Percentiles rank a stretch among this genome's conserved stretches.
Conservation (phyloP, 2,113 vertebrate genomes). For the Oreochromis tanganicae region DNA sequence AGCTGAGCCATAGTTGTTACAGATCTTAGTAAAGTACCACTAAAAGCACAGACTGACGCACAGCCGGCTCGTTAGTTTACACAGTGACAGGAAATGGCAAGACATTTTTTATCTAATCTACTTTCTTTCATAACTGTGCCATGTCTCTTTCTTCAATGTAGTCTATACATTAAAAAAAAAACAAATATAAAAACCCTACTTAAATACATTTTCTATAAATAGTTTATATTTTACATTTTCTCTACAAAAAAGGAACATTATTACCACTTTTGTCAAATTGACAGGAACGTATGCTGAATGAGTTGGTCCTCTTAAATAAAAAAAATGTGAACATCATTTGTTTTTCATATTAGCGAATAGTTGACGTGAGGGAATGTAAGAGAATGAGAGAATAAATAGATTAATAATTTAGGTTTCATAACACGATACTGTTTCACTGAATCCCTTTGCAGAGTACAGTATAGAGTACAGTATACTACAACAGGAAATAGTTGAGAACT, state of each 20-base stretch:
- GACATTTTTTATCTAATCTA: background rate
- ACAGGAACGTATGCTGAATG: background rate
- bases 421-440: background rate
- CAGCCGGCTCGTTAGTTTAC: background rate
- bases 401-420: background rate
- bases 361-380: background rate
- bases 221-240: conserved; percentile 16
- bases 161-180: background rate
- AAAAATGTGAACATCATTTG: background rate
- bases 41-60: background rate
- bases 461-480: background rate
- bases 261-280: background rate
- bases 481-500: background rate
- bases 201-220: conserved; percentile 45
- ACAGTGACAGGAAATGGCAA: background rate
- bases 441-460: background rate
- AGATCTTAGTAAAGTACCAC: background rate
- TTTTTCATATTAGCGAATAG: background rate
- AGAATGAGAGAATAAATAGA: conserved; percentile 31
- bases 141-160: background rate
- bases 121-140: background rate
- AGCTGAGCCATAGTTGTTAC: background rate
- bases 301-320: background rate
- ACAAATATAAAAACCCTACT: background rate
- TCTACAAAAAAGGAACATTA: background rate